phyloP scores from a whole-genome alignment of 2,888 invertebrate species.

The Anthophora plumipes region DNA sequence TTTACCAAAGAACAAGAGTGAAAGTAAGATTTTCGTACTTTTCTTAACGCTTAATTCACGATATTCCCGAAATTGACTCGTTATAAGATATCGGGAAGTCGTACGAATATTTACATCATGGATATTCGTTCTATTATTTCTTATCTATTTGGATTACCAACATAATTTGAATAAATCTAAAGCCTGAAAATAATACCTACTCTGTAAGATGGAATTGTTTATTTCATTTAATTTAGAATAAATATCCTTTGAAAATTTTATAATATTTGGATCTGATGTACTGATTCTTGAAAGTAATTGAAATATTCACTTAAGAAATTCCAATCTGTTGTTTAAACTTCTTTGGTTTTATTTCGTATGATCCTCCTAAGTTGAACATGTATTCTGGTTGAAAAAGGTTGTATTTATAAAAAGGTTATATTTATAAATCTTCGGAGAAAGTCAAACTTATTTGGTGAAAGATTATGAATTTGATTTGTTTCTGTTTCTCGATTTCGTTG shows the following conservation, averaged over 20 bases:
- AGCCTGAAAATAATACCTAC: too few relatives aligned
- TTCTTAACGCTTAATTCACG: not conserved
- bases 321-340: too few relatives aligned
- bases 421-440: too few relatives aligned
- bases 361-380: too few relatives aligned
- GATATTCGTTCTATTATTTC: not conserved
- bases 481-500: not conserved
- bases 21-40: constrained; percentile 60
- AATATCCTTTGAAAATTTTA: not conserved
- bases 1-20: constrained; percentile 50
- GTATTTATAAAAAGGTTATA: too few relatives aligned
- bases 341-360: too few relatives aligned
- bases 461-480: not conserved
- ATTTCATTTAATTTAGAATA: not conserved
- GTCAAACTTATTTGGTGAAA: not conserved
- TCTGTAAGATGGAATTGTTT: not conserved
- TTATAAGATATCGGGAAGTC: constrained; percentile 2
- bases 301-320: not conserved
- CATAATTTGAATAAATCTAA: not conserved
- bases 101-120: constrained; percentile 34
- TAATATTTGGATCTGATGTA: too few relatives aligned
- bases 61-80: constrained; percentile 23
- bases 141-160: not conserved
- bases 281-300: too few relatives aligned
- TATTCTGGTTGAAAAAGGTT: too few relatives aligned